Evolutionary conservation across 2,797 vertebrate species (phyloP), one percentile per base, ranked within the genome.

Genomic region (Spinus pinus): DNA sequence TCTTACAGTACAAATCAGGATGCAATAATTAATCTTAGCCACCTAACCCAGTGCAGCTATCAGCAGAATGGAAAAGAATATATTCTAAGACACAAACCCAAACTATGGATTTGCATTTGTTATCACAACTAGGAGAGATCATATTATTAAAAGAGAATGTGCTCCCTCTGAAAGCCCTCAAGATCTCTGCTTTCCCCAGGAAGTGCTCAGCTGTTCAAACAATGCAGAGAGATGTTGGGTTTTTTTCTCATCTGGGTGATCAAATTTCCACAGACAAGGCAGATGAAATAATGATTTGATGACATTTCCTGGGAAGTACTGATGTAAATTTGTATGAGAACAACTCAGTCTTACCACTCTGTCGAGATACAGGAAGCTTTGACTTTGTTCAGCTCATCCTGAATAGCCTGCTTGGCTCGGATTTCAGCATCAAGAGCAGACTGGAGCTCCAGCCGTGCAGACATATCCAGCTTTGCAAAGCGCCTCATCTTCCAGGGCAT

Each of bases 401-500:
- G 99, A 97, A 99, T 99, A 94, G 98, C 89, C 97, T 99, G 99
- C 93, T 99, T 99, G 96, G 99, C 99, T 96, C 98, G 98, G 97
- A 99, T 99, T 98, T 99, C 99, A 25, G 99, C 98, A 54, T 99
- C 99, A 70, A 99, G 97, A 31, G 99, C 99, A 5, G 99, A 99
- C 97, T 99, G 99, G 49, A 99, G 98, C 96, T 99, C 99, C 96
- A 99, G 93, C 81, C 99, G 98, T 6, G 99, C 99, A 17, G 99
- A 99, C 99, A 99, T 99, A 96, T 99, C 99, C 96, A 99, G 98
- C 98, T 99, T 99, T 61, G 99, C 99, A 47, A 99, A 99, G 75
- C 99, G 99, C 1, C 99, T 98, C 99, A 99, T 99, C 98, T 99
- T 99, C 99, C 99, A 99, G 2, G 99, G 99, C 99, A 99, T 99